Base-by-base conservation (phyloP, 1,140 invertebrate species). In the Dryas iulia region DNA sequence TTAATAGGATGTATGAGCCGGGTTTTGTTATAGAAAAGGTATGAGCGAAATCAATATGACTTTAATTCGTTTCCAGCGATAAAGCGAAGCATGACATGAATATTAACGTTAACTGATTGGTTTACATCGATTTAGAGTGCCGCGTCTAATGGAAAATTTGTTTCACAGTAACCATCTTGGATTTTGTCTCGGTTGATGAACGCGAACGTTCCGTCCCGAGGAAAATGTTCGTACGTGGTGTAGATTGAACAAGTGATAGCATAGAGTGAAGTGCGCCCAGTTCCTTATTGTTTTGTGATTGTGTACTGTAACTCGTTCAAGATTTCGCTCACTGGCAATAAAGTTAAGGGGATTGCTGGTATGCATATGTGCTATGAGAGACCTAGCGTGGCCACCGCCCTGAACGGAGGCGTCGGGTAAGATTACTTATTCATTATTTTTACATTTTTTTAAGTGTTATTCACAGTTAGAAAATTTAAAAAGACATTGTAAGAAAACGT, bases 321-420 rank as follows among this genome's bases (percentile, higher is more conserved):
- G 59, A 84, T 83, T 82, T 79, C 81, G 76, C 78, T 82, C 74
- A 77, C 81, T 81, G 80, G 74, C 53, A 73, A 84, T 65, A 73
- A 79, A 77, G 71, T 69, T 69, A 71, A 57, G 33, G 79, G 75
- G 76, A 70, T 74, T 72, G 83, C 78, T 84, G 86, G 84, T 81
- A 91, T 91, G 89, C 89, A 89, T 85, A 83, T 89, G 87, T 91
- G 89, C 79, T 91, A 89, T 89, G 89, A 89, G 75, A 78, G 87
- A 75, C 86, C 87, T 47, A 85, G 84, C 57, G 67, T 89, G 71
- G 84, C 89, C 72, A 82, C 83, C 81, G 74, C 86, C 78, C 79
- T 89, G 78, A 89, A 89, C 86, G 86, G 85, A 77, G 75, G 76
- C 64, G 82, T 87, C 70, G 88, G 88, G 88, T 91, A 85, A 86